Evolutionary conservation across 1,140 invertebrate species (phyloP), one percentile per base, ranked within the genome.

Genomic region (Teleopsis dalmanni): DNA sequence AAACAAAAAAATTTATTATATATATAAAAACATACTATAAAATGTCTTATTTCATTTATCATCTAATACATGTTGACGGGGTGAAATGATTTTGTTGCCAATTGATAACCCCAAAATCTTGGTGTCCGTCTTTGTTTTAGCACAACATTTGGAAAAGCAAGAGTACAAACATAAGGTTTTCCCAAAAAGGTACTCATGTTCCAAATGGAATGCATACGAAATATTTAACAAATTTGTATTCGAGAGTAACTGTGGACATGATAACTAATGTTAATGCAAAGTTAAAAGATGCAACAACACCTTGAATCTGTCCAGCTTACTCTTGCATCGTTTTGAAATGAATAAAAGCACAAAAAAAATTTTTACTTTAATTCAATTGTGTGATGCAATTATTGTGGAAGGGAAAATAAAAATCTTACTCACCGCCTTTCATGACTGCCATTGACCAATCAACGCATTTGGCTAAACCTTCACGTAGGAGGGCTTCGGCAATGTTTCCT

Each of bases 401-500:
- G 22, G 10, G 1, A 29, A 40, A 11, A 31, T 33, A 31, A 40
- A 35, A 29, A 37, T 36, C 43, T 35, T 19, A 45, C 65, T 69
- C 51, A 78, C 78, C 82, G 40, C 79, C 75, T 65, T 88, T 88
- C 60, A 94, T 88, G 29, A 87, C 83, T 22, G 82, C 86, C 72
- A 99, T 87, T 8, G 91, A 95, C 94, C 94, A 97, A 67, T 98
- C 95, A n/a, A 98, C 91, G 65, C 94, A 98, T 63, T 83, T 85
- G 0, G 93, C 96, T 62, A 95, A 92, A 19, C 96, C 95, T 74
- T 96, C 88, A 40, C 72, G 81, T 41, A 99, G 66, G 33, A 99
- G 73, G 35, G 85, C 77, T 66, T 98, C 95, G 0, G 96, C 94
- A 72, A 99, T 99, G 62, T 98, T 98, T 75, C 92, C 74, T 60